Base-by-base conservation (phyloP, 2,888 invertebrate species). In the Saturnia japonica region DNA sequence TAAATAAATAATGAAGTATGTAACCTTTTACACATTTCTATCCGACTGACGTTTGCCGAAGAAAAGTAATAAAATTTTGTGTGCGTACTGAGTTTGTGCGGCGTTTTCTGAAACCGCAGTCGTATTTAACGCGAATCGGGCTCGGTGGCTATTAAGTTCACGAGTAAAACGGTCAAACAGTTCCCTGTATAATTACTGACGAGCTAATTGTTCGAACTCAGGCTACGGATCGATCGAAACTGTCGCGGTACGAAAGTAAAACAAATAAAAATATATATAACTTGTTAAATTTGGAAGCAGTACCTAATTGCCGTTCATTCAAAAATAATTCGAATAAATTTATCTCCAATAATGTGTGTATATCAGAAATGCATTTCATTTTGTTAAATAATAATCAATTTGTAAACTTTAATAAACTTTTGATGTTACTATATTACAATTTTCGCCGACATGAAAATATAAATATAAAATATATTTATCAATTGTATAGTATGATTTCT, bases 131-230 rank as follows among this genome's bases (percentile, higher is more conserved):
- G 84, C 82, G 85, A 86, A 88, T 87, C 87, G 82, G 79, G 79
- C 75, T 79, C 82, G 78, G 78, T 73, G 80, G 78, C 81, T 84
- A 88, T 90, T 88, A 89, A 60, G 82, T 79, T 82, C 74, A 77
- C 77, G 79, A 81, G 84, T 82, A 82, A 83, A 85, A 85, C 82
- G 84, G 79, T 81, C 81, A 83, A 86, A 80, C 83, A 84, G 85
- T 78, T 82, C 81, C 81, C 82, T 83, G 88, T 86, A 85, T 90
- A 91, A 91, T 91, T 91, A 88, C 88, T 77, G 75, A 78, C 80
- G 76, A 78, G 76, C 86, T 91, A 91, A 91, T 91, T 91, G 89
- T 89, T 86, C 81, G 75, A 78, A 78, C 75, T 74, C 77, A 71
- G 77, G 76, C 78, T 78, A 82, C 73, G 80, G 81, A 84, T 85